phyloP scores from a whole-genome alignment of 2,113 vertebrate genomes.

The Ptilonorhynchus violaceus region DNA sequence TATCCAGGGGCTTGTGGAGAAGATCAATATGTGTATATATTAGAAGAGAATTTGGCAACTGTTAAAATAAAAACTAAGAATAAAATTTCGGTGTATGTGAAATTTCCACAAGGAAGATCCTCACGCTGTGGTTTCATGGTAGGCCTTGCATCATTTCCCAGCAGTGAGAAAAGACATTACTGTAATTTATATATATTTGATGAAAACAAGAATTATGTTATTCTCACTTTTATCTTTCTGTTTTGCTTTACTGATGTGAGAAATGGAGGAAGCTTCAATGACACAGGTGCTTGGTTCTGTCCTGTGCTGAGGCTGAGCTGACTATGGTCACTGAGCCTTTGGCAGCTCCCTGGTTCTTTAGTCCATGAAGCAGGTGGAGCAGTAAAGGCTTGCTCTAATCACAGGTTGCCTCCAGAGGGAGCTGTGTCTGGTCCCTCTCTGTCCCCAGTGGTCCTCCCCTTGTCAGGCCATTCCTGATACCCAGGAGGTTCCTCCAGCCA shows the following conservation, averaged over 20 bases:
- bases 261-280: neutral
- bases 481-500: neutral
- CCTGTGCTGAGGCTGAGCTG: neutral
- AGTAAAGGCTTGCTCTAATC: neutral
- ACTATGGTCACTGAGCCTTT: neutral
- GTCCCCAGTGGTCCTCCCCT: neutral
- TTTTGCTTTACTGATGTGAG: neutral
- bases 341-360: neutral
- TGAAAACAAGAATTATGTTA: neutral
- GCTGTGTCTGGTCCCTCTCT: neutral
- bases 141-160: neutral
- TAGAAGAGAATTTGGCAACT: conserved; percentile 17
- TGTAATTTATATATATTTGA: conserved; percentile 4
- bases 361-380: neutral
- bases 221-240: neutral
- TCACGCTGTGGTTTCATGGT: neutral
- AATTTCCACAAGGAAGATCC: neutral
- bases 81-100: neutral
- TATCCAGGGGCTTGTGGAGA: neutral
- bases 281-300: neutral
- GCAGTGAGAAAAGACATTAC: neutral
- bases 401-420: neutral
- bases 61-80: conserved; percentile 12
- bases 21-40: neutral
- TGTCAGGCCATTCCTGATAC: neutral